These are phyloP conservation scores for Hipparchia sbordonii DNA, from an alignment of 2,888 invertebrate genomes.

Conservation along the genomic window DNA sequence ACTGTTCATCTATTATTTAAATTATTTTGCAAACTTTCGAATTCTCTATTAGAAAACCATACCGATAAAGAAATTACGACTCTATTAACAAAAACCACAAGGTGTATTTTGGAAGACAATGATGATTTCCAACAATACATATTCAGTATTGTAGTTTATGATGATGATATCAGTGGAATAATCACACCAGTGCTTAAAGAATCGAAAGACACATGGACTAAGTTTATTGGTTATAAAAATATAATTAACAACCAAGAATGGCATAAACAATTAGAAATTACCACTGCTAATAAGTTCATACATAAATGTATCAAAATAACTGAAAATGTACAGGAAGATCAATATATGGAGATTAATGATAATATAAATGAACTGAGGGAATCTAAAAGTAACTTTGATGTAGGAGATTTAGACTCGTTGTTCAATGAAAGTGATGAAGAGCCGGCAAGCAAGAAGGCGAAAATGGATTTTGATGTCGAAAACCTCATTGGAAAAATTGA, in stretches of 20 bases:
- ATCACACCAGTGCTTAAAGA: conserved; percentile 36
- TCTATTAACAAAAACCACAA: conserved; percentile 47
- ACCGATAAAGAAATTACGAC: conserved; percentile 19
- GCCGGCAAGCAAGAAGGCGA: conserved; percentile 62
- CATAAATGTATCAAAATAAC: conserved; percentile 16
- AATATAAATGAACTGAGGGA: conserved; percentile 42
- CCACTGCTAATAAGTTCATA: conserved; percentile 23
- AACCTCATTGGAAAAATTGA: conserved; percentile 59
- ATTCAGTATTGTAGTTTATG: conserved; percentile 39
- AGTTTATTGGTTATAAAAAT: conserved; percentile 43
- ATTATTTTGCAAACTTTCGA: conserved; percentile 55
- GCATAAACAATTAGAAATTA: conserved; percentile 24
- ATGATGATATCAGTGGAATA: conserved; percentile 38
- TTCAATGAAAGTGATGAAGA: conserved; percentile 58
- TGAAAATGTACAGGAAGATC: neutral
- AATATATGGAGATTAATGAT: conserved; percentile 37
- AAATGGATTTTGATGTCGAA: conserved; percentile 53
- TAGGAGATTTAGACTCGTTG: conserved; percentile 61
- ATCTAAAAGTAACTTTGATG: conserved; percentile 59
- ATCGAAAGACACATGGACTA: conserved; percentile 3
- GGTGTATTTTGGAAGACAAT: conserved; percentile 25
- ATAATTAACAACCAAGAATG: conserved; percentile 33
- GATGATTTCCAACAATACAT: conserved; percentile 43
- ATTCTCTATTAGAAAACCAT: conserved; percentile 47
- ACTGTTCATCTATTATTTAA: conserved; percentile 54